These are phyloP conservation scores for Coboldia fuscipes DNA, from an alignment of 1,140 invertebrate genomes.

Conservation along the genomic window DNA sequence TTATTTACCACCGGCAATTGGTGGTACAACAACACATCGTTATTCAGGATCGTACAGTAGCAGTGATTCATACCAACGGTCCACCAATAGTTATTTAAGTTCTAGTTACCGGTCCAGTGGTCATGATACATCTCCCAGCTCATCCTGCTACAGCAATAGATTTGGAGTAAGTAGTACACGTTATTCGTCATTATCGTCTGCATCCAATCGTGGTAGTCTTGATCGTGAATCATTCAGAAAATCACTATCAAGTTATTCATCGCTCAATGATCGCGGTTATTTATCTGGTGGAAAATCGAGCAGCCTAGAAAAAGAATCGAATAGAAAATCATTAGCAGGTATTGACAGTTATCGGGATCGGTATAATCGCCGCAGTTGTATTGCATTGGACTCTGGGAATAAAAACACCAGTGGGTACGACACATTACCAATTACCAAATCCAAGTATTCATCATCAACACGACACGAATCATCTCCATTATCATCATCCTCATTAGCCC, in stretches of 20 bases:
- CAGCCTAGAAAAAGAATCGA: no score
- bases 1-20: not conserved
- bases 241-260: slow-evolving; percentile 2
- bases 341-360: not conserved
- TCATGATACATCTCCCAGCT: slow-evolving; percentile 4
- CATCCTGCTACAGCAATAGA: no score
- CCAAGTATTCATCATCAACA: slow-evolving; percentile 3
- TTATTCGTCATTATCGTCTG: not conserved
- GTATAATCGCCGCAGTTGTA: not conserved
- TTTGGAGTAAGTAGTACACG: slow-evolving; percentile 5
- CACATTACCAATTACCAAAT: slow-evolving; percentile 1
- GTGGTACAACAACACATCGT: not conserved
- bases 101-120: not conserved
- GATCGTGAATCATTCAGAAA: slow-evolving; percentile 2
- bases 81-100: not conserved
- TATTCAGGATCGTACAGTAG: not conserved
- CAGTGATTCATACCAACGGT: not conserved
- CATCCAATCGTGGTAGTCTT: slow-evolving; percentile 1
- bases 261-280: not conserved
- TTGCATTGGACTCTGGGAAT: not conserved
- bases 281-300: no score
- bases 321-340: not conserved
- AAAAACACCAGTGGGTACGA: not conserved
- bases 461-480: slow-evolving; percentile 12
- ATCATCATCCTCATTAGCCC: slow-evolving; percentile 19